These are phyloP conservation scores for Orientallactaga bullata DNA, from an alignment of 2,113 vertebrate species.

Conservation along the genomic window DNA sequence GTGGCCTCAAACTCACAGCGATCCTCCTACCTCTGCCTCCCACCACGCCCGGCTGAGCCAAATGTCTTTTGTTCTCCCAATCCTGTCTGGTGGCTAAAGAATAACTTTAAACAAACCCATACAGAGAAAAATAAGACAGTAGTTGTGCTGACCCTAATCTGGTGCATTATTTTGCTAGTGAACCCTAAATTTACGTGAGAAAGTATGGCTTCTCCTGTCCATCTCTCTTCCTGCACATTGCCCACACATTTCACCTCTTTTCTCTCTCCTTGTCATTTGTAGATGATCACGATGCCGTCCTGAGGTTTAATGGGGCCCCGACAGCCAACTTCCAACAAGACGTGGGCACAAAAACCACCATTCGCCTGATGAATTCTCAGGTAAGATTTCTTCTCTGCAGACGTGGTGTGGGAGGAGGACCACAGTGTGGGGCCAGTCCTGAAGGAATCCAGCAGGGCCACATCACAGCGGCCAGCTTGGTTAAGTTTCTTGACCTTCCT, in stretches of 20 bases:
- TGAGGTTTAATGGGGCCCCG: constrained; percentile 90
- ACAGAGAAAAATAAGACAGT: background rate
- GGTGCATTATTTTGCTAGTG: background rate
- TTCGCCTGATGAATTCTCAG: constrained; percentile 91
- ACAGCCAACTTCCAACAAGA: constrained; percentile 86
- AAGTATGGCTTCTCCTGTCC: background rate
- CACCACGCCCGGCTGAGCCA: too few species aligned
- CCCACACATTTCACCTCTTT: background rate
- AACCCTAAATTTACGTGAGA: background rate
- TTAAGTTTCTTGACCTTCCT: background rate
- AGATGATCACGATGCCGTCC: constrained; percentile 89
- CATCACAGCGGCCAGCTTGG: background rate
- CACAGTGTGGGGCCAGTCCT: background rate
- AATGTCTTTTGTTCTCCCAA: background rate
- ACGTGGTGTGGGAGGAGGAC: background rate
- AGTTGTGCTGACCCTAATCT: background rate
- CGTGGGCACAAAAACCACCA: constrained; percentile 89
- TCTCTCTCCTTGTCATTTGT: constrained; percentile 75
- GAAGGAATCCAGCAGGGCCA: background rate
- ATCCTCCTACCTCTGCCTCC: too few species aligned
- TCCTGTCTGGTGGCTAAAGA: background rate
- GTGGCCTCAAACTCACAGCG: too few species aligned
- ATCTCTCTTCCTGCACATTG: background rate
- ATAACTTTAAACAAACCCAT: background rate
- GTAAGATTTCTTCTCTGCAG: constrained; percentile 78